These are phyloP conservation scores for Notodonta ziczac DNA, from an alignment of 2,888 invertebrate genomes.

Conservation along the genomic window DNA sequence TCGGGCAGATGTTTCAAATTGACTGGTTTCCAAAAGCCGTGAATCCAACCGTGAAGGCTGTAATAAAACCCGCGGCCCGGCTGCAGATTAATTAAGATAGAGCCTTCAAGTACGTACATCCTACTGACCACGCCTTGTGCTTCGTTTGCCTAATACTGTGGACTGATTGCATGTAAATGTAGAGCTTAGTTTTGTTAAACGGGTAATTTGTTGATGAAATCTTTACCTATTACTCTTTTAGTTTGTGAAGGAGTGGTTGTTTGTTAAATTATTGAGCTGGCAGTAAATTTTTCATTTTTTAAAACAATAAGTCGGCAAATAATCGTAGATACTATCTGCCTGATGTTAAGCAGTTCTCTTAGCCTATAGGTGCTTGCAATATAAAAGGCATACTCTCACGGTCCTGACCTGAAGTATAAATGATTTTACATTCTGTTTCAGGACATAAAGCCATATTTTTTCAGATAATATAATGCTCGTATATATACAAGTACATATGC, in stretches of 20 bases:
- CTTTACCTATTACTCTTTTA: background rate
- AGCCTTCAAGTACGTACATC: slow-evolving; percentile 52
- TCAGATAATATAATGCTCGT: too few species aligned
- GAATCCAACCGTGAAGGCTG: slow-evolving; percentile 69
- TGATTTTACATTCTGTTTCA: too few species aligned
- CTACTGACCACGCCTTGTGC: slow-evolving; percentile 59
- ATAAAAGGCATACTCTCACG: too few species aligned
- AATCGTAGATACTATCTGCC: too few species aligned
- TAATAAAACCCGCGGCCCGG: slow-evolving; percentile 68
- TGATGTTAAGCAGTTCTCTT: too few species aligned
- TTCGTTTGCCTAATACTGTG: slow-evolving; percentile 43
- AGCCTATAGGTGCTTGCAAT: too few species aligned
- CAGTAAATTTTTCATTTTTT: background rate
- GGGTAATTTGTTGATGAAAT: background rate
- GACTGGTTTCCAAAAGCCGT: slow-evolving; percentile 67
- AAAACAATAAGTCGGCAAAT: too few species aligned
- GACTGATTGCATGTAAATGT: slow-evolving; percentile 11
- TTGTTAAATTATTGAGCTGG: background rate
- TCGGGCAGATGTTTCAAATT: slow-evolving; percentile 61
- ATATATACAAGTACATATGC: too few species aligned
- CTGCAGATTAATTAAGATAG: slow-evolving; percentile 75
- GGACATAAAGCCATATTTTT: too few species aligned
- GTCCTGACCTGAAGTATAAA: too few species aligned
- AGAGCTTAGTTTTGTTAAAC: slow-evolving; percentile 1
- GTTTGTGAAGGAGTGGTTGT: background rate